phyloP scores from a whole-genome alignment of 2,113 vertebrate species.

The Hyaena hyaena region DNA sequence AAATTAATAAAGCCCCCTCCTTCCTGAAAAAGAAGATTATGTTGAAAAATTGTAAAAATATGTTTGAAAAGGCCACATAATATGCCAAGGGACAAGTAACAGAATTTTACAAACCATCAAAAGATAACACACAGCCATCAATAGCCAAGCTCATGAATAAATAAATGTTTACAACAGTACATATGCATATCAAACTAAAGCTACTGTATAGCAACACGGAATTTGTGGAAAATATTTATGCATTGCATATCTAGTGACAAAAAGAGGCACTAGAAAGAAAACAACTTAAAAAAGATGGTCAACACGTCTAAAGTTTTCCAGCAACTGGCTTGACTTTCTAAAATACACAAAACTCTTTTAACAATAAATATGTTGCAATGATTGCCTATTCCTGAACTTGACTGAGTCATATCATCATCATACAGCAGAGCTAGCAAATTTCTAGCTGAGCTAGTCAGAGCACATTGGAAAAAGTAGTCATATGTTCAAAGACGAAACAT shows the following conservation, averaged over 20 bases:
- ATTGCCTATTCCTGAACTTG: slow-evolving; percentile 56
- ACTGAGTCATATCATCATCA: slow-evolving; percentile 50
- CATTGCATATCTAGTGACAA: slow-evolving; percentile 23
- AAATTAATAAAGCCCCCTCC: background rate
- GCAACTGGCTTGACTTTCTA: slow-evolving; percentile 51
- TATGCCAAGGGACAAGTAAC: slow-evolving; percentile 30
- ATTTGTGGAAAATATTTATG: slow-evolving; percentile 47
- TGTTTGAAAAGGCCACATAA: background rate
- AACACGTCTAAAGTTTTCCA: slow-evolving; percentile 52
- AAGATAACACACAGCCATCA: slow-evolving; percentile 56
- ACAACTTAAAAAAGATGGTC: slow-evolving; percentile 30
- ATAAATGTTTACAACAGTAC: slow-evolving; percentile 72
- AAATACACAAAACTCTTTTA: slow-evolving; percentile 25
- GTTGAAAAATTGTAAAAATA: slow-evolving; percentile 9
- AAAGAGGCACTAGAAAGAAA: slow-evolving; percentile 30
- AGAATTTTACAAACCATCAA: slow-evolving; percentile 54
- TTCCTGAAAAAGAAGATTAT: slow-evolving; percentile 37
- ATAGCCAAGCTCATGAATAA: slow-evolving; percentile 73
- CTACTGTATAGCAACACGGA: background rate
- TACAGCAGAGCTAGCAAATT: slow-evolving; percentile 71
- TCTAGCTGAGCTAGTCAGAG: slow-evolving; percentile 73
- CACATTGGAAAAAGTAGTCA: slow-evolving; percentile 60
- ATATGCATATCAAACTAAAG: slow-evolving; percentile 68
- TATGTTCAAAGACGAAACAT: slow-evolving; percentile 54
- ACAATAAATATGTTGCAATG: slow-evolving; percentile 34